phyloP scores from a whole-genome alignment of 2,113 vertebrate species.

The Romanogobio albipinnatus region DNA sequence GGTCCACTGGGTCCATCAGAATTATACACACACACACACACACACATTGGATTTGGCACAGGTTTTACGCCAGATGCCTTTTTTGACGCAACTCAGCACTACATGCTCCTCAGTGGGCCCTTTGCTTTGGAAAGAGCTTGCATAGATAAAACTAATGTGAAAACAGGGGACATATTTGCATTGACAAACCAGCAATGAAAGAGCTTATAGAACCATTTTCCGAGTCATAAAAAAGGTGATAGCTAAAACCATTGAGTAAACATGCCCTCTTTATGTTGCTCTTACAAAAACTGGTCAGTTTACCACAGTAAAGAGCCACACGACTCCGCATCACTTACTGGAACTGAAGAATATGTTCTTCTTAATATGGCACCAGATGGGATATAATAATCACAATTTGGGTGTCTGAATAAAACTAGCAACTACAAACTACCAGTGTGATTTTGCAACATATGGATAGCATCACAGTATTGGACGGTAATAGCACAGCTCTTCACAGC shows the following conservation, averaged over 20 bases:
- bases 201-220: not conserved
- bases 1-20: no score
- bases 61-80: no score
- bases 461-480: conserved; percentile 47
- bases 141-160: not conserved
- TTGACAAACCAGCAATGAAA: not conserved
- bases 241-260: conserved; percentile 5
- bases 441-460: conserved; percentile 3
- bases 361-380: not conserved
- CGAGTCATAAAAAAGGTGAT: conserved; percentile 2
- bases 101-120: not conserved
- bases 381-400: not conserved
- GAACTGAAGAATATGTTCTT: not conserved
- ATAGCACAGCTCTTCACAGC: not conserved
- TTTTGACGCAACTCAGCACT: no score
- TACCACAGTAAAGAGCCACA: conserved; percentile 9
- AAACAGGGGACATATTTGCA: not conserved
- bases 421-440: not conserved
- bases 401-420: not conserved
- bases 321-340: not conserved
- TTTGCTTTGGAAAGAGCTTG: not conserved
- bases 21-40: no score
- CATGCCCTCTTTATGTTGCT: not conserved
- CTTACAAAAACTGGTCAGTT: not conserved
- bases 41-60: no score